Base-by-base conservation (phyloP, 2,113 vertebrate genomes). In the Triplophysa tibetana region DNA sequence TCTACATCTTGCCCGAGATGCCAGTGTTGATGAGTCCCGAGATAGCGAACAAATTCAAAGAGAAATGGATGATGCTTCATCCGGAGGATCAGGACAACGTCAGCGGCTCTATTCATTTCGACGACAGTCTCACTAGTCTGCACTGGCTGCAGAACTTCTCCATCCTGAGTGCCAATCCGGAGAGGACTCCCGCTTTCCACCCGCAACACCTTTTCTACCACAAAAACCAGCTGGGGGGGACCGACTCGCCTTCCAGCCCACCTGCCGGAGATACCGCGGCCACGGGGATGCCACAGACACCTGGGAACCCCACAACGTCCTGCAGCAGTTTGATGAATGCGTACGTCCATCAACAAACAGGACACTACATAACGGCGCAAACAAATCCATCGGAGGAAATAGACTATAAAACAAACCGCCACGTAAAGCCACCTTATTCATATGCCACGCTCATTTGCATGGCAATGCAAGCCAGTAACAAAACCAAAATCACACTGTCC, bases 121-220 rank as follows among this genome's bases (percentile, higher is more conserved):
- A 95, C 66, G 94, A 95, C 89, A 95, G 94, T 82, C 92, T 95
- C 29, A 95, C 94, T 82, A 95, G 91, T 84, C 93, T 95, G 21
- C 94, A 95, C 84, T 95, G 94, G 94, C 93, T 95, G 0, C 94
- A 95, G 88, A 94, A 94, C 86, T 95, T 95, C 89, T 95, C 93
- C 80, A 94, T 95, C 84, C 85, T 93, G 43, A 92, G 88, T 69
- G 90, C 92, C 12, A 91, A 92, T 77, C 90, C 91, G 11, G 92
- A 94, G 83, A 89, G 88, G 26, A 84, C 89, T 54, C 85, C 84
- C 52, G 82, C 84, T 45, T 89, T 85, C 24, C 87, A 87, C 2
- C 89, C 88, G 48, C 91, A 93, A 68, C 90, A 91, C 23, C 76
- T 90, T 23, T 61, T 74, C 72, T 86, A 81, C 41, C 83, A 89